Conservation (phyloP, 1,140 invertebrate genomes). For the Drosophila persimilis region DNA sequence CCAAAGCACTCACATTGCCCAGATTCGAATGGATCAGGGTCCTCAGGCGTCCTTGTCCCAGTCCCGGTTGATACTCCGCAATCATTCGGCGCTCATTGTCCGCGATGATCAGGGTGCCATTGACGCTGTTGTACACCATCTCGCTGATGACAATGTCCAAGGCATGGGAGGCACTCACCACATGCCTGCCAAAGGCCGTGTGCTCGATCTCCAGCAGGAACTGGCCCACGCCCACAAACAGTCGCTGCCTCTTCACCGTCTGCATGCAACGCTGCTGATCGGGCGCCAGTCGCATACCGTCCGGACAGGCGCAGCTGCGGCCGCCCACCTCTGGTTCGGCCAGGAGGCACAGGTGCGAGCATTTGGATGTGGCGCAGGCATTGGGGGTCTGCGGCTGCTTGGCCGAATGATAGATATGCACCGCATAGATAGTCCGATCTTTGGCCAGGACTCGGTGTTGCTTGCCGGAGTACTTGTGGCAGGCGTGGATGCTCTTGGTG, state of each 20-base stretch:
- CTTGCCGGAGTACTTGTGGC: conserved; percentile 88
- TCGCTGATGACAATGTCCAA: conserved; percentile 83
- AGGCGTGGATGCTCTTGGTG: conserved; percentile 86
- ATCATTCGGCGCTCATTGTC: conserved; percentile 84
- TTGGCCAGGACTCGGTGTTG: conserved; percentile 84
- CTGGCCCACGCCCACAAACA: conserved; percentile 81
- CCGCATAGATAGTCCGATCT: conserved; percentile 85
- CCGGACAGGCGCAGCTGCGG: conserved; percentile 91
- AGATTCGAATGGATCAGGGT: conserved; percentile 83
- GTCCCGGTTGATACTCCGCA: conserved; percentile 81
- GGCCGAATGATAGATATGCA: conserved; percentile 88
- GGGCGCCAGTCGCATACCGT: conserved; percentile 85
- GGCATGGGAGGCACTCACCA: conserved; percentile 54
- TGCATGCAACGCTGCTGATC: conserved; percentile 85
- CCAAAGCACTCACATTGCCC: conserved; percentile 85
- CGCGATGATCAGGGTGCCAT: conserved; percentile 84
- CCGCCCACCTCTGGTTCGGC: conserved; percentile 84
- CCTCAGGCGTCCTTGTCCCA: conserved; percentile 36
- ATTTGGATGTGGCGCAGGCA: conserved; percentile 88
- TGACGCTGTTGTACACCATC: conserved; percentile 81
- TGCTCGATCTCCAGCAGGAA: conserved; percentile 83
- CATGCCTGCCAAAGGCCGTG: conserved; percentile 83
- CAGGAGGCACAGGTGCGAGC: conserved; percentile 92
- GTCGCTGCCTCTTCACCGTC: conserved; percentile 81
- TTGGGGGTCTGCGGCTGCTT: conserved; percentile 85